Conservation (phyloP, 2,113 vertebrate species). For the Emydura subglobosa region DNA sequence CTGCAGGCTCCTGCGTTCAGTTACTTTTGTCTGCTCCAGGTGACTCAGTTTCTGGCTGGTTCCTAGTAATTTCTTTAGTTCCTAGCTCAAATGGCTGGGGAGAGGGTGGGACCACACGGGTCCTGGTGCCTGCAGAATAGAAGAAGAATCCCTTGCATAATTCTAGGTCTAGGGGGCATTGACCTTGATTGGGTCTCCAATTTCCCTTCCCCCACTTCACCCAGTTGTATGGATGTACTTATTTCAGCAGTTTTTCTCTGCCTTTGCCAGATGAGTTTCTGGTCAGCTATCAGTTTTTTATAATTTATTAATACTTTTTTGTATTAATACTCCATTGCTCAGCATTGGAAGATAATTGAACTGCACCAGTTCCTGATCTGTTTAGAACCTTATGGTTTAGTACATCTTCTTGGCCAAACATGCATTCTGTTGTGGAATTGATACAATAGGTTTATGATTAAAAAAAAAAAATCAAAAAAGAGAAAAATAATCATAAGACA, state of each 20-base stretch:
- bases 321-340: background rate
- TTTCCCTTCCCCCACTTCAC: background rate
- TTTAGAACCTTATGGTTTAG: background rate
- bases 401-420: background rate
- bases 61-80: background rate
- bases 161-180: background rate
- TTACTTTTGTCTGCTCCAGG: background rate
- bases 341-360: background rate
- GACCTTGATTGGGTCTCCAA: background rate
- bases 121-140: background rate
- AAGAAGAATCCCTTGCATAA: background rate
- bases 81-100: background rate
- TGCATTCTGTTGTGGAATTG: background rate
- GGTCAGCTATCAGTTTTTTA: background rate
- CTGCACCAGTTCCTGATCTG: background rate
- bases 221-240: background rate
- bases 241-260: background rate
- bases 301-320: background rate
- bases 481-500: background rate
- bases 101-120: background rate
- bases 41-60: background rate
- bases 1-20: background rate
- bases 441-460: background rate
- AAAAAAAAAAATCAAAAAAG: background rate
- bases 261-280: background rate